phyloP scores from a whole-genome alignment of 2,113 vertebrate genomes.

The Willisornis vidua region DNA sequence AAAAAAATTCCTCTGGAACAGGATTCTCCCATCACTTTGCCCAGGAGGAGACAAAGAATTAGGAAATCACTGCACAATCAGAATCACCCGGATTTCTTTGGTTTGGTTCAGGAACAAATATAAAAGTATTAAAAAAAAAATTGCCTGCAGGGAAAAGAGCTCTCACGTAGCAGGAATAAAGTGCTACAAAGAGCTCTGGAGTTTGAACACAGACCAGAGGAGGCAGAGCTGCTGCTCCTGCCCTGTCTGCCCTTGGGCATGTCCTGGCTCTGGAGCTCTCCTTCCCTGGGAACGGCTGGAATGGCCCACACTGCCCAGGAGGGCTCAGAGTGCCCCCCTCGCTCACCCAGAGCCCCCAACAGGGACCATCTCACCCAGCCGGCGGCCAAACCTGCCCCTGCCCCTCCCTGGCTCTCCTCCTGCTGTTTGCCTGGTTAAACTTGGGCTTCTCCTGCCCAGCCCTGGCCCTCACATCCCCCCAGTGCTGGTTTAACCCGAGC shows the following conservation, averaged over 20 bases:
- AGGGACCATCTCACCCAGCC: background rate
- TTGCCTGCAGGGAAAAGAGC: background rate
- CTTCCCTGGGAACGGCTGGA: background rate
- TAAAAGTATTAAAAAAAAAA: background rate
- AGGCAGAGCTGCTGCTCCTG: background rate
- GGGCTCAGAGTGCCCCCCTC: background rate
- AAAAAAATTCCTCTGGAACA: background rate
- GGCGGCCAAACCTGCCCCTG: background rate
- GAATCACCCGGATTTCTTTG: background rate
- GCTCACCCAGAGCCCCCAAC: background rate
- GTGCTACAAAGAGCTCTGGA: background rate
- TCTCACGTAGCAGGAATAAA: background rate
- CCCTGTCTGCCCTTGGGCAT: background rate
- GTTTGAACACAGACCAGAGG: background rate
- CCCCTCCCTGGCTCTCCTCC: background rate
- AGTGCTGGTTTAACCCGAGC: background rate
- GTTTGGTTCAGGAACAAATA: background rate
- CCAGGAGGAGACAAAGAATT: background rate
- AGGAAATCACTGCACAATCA: background rate
- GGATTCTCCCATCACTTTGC: background rate
- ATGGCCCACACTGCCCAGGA: fast-evolving
- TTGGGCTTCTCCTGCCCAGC: background rate
- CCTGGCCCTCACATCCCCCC: background rate
- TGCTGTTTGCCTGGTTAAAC: background rate
- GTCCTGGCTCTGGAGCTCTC: background rate